Base-by-base conservation (phyloP, 1,140 invertebrate species). In the Drosophila rufa region DNA sequence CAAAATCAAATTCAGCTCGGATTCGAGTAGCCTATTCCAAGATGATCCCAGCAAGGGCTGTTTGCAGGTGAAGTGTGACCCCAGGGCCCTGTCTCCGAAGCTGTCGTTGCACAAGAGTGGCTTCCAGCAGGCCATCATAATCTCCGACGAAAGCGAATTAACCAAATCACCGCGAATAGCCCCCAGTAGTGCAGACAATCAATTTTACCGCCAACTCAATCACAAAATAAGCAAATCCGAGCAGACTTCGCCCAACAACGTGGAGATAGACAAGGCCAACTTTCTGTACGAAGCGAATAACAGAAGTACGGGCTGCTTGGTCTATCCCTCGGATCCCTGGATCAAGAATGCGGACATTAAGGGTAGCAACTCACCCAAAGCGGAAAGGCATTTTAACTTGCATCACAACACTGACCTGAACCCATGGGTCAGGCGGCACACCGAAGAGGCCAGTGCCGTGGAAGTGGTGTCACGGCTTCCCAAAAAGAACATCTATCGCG, bases 261-360 rank as follows among this genome's bases (percentile, higher is more conserved):
- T 92, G 3, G 91, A 91, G 38, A 67, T 81, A 19, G 75, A 79
- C 17, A 84, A 85, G 4, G 43, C 68, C 5, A 87, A 59, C 47
- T 83, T 89, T 61, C 33, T 75, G n/a, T 84, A 82, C 43, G 78
- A 81, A 43, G 40, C 57, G n/a, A 80, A 86, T 25, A 93, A 93
- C 45, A 81, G 76, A 40, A 92, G 80, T 59, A 91, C 91, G 1
- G 78, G 91, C 27, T 92, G 92, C 47, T 71, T 93, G 36, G 77
- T 87, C 4, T 87, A 91, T 66, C 80, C 85, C 19, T 84, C 83
- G 38, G 91, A 93, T 75, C 93, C 93, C 14, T 93, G 93, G 93
- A 90, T 92, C 25, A 93, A 92, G 65, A 93, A 92, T 75, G 57
- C 66, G 9, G 80, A 89, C 14, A 40, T 51, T 5, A 75, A 75